Percentiles rank a stretch among this genome's conserved stretches.
These are phyloP conservation scores for Pagrus major DNA, from an alignment of 2,113 vertebrate species.

Conservation along the genomic window DNA sequence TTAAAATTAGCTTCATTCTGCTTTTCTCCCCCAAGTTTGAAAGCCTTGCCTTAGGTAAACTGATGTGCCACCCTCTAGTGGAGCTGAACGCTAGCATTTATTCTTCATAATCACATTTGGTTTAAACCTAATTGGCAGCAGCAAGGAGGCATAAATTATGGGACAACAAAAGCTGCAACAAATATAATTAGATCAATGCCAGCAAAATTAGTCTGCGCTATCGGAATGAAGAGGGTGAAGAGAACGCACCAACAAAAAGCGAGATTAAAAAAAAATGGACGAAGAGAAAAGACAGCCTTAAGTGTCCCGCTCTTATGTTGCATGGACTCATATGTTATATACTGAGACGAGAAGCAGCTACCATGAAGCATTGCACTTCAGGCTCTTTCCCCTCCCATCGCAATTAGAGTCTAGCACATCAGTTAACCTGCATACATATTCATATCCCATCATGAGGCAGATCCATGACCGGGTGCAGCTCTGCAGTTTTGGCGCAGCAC, in stretches of 20 bases:
- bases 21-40: conserved; percentile 64
- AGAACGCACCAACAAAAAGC: neutral
- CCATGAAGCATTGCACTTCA: conserved; percentile 61
- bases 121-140: conserved; percentile 79
- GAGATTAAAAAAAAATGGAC: conserved; percentile 9
- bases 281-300: conserved; percentile 3
- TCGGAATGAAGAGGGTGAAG: conserved; percentile 13
- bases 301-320: neutral
- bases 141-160: conserved; percentile 69
- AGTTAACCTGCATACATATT: conserved; percentile 81
- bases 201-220: conserved; percentile 13
- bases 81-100: conserved; percentile 80
- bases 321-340: conserved; percentile 26
- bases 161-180: conserved; percentile 69
- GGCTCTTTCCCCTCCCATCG: conserved; percentile 56
- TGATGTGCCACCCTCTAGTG: conserved; percentile 77
- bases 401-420: conserved; percentile 72
- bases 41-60: conserved; percentile 78
- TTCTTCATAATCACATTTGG: conserved; percentile 82
- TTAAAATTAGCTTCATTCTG: conserved; percentile 77
- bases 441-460: conserved; percentile 63
- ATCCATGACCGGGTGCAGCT: conserved; percentile 55
- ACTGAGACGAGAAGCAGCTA: conserved; percentile 38
- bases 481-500: conserved; percentile 38
- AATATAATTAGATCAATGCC: conserved; percentile 59